A percentile compares a stretch with the other conserved stretches of the same genome.
Conservation (phyloP, 2,888 invertebrate genomes). For the Oxyteleia sp. region DNA sequence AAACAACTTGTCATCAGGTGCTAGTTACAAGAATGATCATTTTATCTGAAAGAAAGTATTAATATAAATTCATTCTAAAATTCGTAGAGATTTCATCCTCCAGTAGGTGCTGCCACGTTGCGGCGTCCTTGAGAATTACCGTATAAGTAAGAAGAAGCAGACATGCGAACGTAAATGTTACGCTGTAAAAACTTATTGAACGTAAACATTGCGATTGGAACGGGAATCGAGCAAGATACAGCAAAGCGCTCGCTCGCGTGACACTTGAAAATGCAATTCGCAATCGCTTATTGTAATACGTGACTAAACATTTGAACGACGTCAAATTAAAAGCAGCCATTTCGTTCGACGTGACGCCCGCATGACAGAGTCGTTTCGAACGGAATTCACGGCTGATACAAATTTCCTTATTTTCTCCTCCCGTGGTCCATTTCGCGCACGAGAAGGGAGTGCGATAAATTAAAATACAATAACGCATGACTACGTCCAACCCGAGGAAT, state of each 20-base stretch:
- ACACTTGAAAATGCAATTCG: slow-evolving; percentile 46
- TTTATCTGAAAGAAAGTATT: background rate
- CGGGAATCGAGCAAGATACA: slow-evolving; percentile 33
- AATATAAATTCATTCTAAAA: too few species aligned
- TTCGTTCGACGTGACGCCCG: slow-evolving; percentile 22
- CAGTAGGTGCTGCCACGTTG: slow-evolving; percentile 36
- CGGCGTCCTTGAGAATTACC: slow-evolving; percentile 57
- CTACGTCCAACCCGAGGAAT: slow-evolving; percentile 28
- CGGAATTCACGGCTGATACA: slow-evolving; percentile 22
- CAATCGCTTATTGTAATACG: slow-evolving; percentile 52
- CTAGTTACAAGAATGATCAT: too few species aligned
- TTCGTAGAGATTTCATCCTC: background rate
- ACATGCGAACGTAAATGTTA: slow-evolving; percentile 28
- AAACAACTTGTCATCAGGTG: too few species aligned
- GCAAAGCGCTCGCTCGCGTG: slow-evolving; percentile 34
- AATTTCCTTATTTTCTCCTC: slow-evolving; percentile 45
- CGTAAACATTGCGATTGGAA: slow-evolving; percentile 48
- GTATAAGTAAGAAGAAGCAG: slow-evolving; percentile 24
- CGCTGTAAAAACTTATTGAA: background rate
- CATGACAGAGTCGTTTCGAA: slow-evolving; percentile 32
- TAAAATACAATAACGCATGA: slow-evolving; percentile 52
- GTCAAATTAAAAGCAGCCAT: slow-evolving; percentile 26
- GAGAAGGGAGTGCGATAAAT: slow-evolving; percentile 35
- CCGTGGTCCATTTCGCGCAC: slow-evolving; percentile 19
- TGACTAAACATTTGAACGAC: slow-evolving; percentile 40